Evolutionary conservation across 2,888 invertebrate species (phyloP).

Genomic region (Noctuana brunneofusca): DNA sequence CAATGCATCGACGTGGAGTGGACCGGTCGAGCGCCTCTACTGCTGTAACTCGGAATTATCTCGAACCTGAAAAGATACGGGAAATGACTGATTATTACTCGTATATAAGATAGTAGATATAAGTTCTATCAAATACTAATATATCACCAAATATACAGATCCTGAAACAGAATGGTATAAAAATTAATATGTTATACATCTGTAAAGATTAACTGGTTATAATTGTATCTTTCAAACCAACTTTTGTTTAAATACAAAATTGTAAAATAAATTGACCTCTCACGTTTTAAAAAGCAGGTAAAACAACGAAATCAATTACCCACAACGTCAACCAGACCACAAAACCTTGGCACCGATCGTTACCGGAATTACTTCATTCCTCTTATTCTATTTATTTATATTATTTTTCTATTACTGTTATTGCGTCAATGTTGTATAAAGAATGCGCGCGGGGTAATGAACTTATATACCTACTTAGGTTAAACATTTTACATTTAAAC

Average conservation of each 20-base stretch:
- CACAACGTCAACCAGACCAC: conserved; percentile 39
- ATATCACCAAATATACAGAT: too few species aligned
- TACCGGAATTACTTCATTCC: conserved; percentile 30
- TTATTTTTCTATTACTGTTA: neutral
- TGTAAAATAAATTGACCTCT: neutral
- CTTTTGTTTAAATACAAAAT: neutral
- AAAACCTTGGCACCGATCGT: conserved; percentile 42
- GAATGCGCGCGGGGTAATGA: too few species aligned
- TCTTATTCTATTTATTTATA: neutral
- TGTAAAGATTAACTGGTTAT: too few species aligned
- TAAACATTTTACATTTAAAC: too few species aligned
- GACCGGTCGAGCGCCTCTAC: conserved; percentile 39
- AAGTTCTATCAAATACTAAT: too few species aligned
- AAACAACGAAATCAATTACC: conserved; percentile 36
- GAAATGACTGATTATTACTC: too few species aligned
- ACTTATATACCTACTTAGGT: too few species aligned
- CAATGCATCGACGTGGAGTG: conserved; percentile 60
- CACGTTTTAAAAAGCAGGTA: conserved; percentile 3
- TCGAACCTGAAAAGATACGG: conserved; percentile 13
- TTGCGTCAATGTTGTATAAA: neutral
- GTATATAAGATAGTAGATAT: too few species aligned
- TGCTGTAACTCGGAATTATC: conserved; percentile 14
- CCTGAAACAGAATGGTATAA: neutral
- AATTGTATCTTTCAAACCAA: too few species aligned
- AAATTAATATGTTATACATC: too few species aligned